phyloP scores from a whole-genome alignment of 2,888 invertebrate genomes.

The Sesamia inferens region DNA sequence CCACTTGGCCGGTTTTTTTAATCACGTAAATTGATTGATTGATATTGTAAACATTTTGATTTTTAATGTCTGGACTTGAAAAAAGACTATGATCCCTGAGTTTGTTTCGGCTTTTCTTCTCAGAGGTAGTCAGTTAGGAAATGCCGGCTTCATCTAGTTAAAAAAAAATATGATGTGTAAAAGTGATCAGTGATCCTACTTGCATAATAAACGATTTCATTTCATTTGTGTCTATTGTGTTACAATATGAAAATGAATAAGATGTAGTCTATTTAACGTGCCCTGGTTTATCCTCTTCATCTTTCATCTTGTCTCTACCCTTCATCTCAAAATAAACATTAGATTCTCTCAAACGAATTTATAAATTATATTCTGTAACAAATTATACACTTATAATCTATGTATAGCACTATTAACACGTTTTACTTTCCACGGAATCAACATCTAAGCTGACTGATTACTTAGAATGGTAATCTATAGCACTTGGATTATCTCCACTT shows the following conservation, averaged over 20 bases:
- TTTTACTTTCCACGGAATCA: conserved; percentile 22
- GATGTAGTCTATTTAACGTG: background rate
- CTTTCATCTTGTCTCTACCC: background rate
- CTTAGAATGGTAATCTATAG: conserved; percentile 33
- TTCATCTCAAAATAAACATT: background rate
- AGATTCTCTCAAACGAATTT: conserved; percentile 9
- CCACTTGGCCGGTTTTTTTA: too few species aligned
- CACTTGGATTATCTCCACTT: conserved; percentile 26
- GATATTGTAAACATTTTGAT: too few species aligned
- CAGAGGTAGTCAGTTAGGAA: too few species aligned
- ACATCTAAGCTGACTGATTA: conserved; percentile 32
- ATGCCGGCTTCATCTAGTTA: too few species aligned
- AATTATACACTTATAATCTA: conserved; percentile 1
- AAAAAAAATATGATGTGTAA: too few species aligned
- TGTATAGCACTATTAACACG: conserved; percentile 13
- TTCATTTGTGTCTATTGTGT: too few species aligned
- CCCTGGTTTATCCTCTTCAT: background rate
- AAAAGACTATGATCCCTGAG: too few species aligned
- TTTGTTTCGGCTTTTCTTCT: too few species aligned
- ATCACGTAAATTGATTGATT: too few species aligned
- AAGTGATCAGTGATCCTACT: too few species aligned
- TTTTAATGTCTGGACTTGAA: too few species aligned
- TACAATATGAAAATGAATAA: conserved; percentile 1
- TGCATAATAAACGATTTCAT: too few species aligned
- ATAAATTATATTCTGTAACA: conserved; percentile 3